phyloP scores from a whole-genome alignment of 2,113 vertebrate genomes.

The Alosa alosa region DNA sequence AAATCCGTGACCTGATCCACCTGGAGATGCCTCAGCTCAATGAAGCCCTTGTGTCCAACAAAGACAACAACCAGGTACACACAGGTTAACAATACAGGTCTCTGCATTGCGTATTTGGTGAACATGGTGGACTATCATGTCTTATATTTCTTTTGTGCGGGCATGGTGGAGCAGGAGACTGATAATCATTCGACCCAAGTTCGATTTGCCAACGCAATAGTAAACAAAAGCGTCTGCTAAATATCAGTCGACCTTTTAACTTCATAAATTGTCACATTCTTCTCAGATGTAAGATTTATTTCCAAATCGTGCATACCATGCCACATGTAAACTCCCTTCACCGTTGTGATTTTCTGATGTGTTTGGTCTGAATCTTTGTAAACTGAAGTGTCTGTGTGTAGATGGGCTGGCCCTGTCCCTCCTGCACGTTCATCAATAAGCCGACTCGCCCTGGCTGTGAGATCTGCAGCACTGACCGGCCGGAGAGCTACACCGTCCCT shows the following conservation, averaged over 20 bases:
- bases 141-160: no score
- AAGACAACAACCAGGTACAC: slow-evolving; percentile 51
- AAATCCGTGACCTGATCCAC: slow-evolving; percentile 52
- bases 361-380: background rate
- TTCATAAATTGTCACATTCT: no score
- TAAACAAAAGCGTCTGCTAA: no score
- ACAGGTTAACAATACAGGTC: background rate
- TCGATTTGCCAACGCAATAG: no score
- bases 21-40: slow-evolving; percentile 61
- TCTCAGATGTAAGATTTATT: background rate
- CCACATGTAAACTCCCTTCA: background rate
- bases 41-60: slow-evolving; percentile 26
- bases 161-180: no score
- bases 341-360: background rate
- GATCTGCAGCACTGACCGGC: slow-evolving; percentile 77
- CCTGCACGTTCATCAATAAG: slow-evolving; percentile 79
- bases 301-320: no score
- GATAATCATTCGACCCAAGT: no score
- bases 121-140: no score
- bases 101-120: no score
- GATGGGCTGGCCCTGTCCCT: slow-evolving; percentile 74
- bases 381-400: slow-evolving; percentile 41
- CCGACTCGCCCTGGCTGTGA: slow-evolving; percentile 77
- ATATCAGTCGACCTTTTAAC: no score
- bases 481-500: slow-evolving; percentile 61